Evolutionary conservation across 2,113 vertebrate genomes (phyloP).

Genomic region (Crypturellus undulatus): DNA sequence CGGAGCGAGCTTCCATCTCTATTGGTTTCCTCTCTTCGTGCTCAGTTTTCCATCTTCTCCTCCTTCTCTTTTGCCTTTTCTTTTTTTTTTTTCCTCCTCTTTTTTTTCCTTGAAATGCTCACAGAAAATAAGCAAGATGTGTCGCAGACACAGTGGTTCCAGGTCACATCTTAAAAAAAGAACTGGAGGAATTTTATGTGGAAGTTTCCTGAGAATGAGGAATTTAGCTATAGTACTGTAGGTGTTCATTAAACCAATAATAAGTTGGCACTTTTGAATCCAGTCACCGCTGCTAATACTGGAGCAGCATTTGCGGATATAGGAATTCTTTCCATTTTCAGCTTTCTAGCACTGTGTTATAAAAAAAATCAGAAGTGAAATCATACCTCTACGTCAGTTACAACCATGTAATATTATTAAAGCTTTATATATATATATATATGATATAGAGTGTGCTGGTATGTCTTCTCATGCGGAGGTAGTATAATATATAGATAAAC

Average conservation of each 20-base stretch:
- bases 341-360: not conserved
- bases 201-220: constrained; percentile 44
- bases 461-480: not conserved
- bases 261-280: constrained; percentile 12
- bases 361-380: constrained; percentile 25
- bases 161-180: constrained; percentile 59
- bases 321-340: constrained; percentile 41
- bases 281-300: not conserved
- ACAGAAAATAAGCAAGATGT: constrained; percentile 35
- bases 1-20: constrained; percentile 50
- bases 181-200: constrained; percentile 38
- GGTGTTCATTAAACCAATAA: constrained; percentile 18
- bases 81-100: too few species aligned
- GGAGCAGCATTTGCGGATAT: not conserved
- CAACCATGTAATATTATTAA: not conserved
- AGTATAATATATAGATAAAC: not conserved
- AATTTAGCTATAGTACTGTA: not conserved
- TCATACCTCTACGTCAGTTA: not conserved
- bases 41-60: constrained; percentile 11
- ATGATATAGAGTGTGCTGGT: not conserved
- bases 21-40: not conserved
- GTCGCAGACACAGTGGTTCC: constrained; percentile 12
- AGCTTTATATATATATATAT: not conserved
- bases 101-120: not conserved
- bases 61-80: not conserved